A percentile compares a stretch with the other conserved stretches of the same genome.
These are phyloP conservation scores for Oeneis ivallda DNA, from an alignment of 2,888 invertebrate species.

Conservation along the genomic window DNA sequence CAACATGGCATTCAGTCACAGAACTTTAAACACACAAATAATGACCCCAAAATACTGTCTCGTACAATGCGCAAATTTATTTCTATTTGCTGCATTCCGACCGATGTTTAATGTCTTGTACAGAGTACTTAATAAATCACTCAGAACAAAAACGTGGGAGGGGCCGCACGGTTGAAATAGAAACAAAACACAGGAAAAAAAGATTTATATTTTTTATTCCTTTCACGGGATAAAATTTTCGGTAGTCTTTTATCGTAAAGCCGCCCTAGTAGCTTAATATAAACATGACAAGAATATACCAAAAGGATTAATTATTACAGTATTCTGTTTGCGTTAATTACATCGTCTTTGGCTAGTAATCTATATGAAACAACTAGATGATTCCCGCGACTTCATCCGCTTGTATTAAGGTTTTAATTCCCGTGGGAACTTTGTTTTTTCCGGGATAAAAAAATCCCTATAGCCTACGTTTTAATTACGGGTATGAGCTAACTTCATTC, in stretches of 20 bases:
- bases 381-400: too few species aligned
- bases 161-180: constrained; percentile 21
- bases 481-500: too few species aligned
- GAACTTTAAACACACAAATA: constrained; percentile 11
- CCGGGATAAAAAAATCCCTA: too few species aligned
- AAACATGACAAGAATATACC: not conserved
- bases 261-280: constrained; percentile 36
- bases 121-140: constrained; percentile 49
- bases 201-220: constrained; percentile 52
- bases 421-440: too few species aligned
- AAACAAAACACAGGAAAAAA: constrained; percentile 55
- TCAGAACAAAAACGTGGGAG: constrained; percentile 35
- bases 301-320: too few species aligned
- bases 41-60: constrained; percentile 17
- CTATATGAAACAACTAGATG: too few species aligned
- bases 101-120: constrained; percentile 50
- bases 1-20: not conserved
- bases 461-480: too few species aligned
- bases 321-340: not conserved
- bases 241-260: constrained; percentile 52
- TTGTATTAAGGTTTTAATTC: too few species aligned
- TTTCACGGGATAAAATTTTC: constrained; percentile 48
- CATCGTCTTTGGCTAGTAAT: too few species aligned
- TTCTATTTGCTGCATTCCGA: constrained; percentile 45
- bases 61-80: constrained; percentile 39